Base-by-base conservation (phyloP, 2,888 invertebrate species). In the Eubasilissa splendida region DNA sequence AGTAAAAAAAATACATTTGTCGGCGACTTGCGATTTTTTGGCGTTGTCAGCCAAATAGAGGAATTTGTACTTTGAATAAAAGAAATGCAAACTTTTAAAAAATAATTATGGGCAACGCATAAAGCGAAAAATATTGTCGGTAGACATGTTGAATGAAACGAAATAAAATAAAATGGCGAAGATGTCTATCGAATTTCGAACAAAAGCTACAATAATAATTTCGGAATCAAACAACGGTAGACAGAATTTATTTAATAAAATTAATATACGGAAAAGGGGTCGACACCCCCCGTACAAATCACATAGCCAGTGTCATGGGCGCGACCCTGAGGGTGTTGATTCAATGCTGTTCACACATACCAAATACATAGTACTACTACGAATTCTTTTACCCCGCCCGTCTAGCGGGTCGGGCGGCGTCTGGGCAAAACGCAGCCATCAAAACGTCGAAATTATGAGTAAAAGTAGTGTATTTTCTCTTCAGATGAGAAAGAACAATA, bases 281-380 rank as follows among this genome's bases (percentile, higher is more conserved):
- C 63, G 33, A 12, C 63, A 77, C 33, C 56, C 77, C 66, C 66
- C 56, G 9, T 14, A n/a, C n/a, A 66, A 66, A 42, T 66, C 66
- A 42, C n/a, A 66, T 12, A 22, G 60, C 53, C 60, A 22, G 56
- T 73, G 74, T 58, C 58, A 79, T 66, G 75, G 79, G 74, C 73
- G 79, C 74, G 79, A 79, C 79, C 75, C 79, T 79, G 79, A 75
- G 54, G 66, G 59, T 74, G 79, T 74, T 65, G 58, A 50, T 68
- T 68, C 68, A 68, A 68, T 68, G 68, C n/a, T 50, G 50, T 14
- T 50, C 65, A 63, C 73, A 33, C 53, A 63, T 76, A 76, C 76
- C 59, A 22, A 76, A 59, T 12, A 53, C 50, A 42, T 7, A 42
- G 42, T 65, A 65, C 12, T 65, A 71, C 56, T 54, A 71, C 54